Evolutionary conservation across 2,113 vertebrate species (phyloP).

Genomic region (Nycticebus coucang): DNA sequence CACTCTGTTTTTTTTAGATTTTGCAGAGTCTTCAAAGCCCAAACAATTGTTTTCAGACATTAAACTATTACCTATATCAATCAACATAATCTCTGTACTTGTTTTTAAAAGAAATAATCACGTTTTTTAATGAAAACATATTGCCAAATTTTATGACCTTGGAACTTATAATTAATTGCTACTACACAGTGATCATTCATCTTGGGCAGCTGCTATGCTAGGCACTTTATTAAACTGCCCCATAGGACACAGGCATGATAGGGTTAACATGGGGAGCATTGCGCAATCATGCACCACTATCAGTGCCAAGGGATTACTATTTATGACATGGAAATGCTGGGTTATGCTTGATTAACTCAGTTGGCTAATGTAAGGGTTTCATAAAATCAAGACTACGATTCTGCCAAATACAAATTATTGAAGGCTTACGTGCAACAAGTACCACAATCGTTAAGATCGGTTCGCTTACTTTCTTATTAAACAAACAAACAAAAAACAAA

Average conservation of each 20-base stretch:
- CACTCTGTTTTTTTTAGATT: background rate
- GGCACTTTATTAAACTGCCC: background rate
- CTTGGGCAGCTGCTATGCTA: background rate
- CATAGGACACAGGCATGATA: background rate
- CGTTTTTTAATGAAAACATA: background rate
- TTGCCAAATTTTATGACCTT: background rate
- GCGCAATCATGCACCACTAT: background rate
- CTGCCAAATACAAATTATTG: conserved; percentile 32
- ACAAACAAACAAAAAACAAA: background rate
- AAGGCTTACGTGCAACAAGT: background rate
- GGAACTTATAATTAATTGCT: background rate
- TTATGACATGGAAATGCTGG: background rate
- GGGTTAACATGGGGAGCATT: background rate
- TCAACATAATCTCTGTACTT: background rate
- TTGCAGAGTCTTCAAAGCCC: background rate
- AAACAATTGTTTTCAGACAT: background rate
- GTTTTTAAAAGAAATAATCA: background rate
- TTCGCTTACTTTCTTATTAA: background rate
- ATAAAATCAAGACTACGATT: conserved; percentile 14
- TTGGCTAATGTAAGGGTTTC: background rate
- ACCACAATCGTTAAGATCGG: background rate
- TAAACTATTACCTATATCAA: background rate
- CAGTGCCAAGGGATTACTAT: background rate
- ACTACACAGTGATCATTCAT: background rate
- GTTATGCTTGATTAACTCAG: background rate